Base-by-base conservation (phyloP, 2,888 invertebrate species). In the Myopa testacea region DNA sequence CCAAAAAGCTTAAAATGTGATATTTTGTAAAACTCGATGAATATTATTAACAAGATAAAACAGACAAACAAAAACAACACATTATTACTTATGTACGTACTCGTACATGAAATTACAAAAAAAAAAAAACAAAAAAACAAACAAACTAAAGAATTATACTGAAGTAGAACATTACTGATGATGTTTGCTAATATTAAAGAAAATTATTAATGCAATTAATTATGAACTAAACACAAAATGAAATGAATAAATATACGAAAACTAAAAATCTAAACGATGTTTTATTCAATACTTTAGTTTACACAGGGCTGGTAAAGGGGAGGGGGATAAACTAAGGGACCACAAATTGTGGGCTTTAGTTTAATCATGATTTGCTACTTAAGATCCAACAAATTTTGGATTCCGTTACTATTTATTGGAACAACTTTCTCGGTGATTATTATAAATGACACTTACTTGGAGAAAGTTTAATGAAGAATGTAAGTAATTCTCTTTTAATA, bases 1-100 rank as follows among this genome's bases (percentile, higher is more conserved):
- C 83, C 84, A 84, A 85, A 86, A 87, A 86, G 87, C 88, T 89
- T 89, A 87, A 88, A 88, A 89, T 88, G 88, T 88, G 88, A 88
- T 88, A 88, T 89, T 88, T 88, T 88, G 86, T 86, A 88, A 88
- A 88, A 88, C 87, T 87, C 85, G 84, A 86, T 82, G 83, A 83
- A 83, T 81, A 82, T 82, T 81, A 82, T 81, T 81, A 82, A 65
- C 65, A 78, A 72, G 52, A 16, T 26, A 62, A 75, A 75, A 68
- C 67, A 60, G 58, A 75, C 38, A 58, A 58, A 69, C 62, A 38
- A 75, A 58, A 58, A 69, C 26, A 68, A 69, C 75, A 75, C 75
- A 68, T 68, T 74, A 74, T 63, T 75, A 45, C 37, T 75, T 60
- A 69, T 34, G 38, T 14, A 26, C 3, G 38, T 14, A 26, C 3